Evolutionary conservation across 2,797 vertebrate species (phyloP).

Genomic region (Lithobates sylvaticus): DNA sequence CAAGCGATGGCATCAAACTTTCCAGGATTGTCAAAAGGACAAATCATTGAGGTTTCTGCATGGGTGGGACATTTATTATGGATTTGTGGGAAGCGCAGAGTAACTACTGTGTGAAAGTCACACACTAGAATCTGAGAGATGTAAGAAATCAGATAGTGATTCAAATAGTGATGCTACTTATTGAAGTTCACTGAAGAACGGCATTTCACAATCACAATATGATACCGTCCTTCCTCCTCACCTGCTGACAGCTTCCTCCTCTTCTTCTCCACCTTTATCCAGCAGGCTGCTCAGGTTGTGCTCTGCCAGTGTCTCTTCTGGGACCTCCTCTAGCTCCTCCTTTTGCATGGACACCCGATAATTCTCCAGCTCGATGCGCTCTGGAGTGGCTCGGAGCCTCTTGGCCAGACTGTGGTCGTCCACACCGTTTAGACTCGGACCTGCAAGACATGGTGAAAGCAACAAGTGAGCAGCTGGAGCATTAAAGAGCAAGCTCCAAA

Average conservation of each 20-base stretch:
- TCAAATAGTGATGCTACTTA: too few relatives aligned
- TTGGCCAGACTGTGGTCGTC: constrained; percentile 91
- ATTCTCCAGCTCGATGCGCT: constrained; percentile 97
- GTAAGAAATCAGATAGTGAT: too few relatives aligned
- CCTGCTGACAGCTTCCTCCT: too few relatives aligned
- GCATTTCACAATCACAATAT: background rate
- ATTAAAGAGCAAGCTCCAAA: background rate
- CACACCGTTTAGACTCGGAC: constrained; percentile 84
- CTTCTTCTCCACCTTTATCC: constrained; percentile 87
- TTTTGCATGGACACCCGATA: constrained; percentile 89
- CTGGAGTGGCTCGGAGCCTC: constrained; percentile 89
- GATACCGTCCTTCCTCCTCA: constrained; percentile 64
- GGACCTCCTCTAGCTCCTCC: constrained; percentile 91
- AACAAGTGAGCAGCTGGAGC: background rate
- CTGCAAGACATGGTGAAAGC: constrained; percentile 69
- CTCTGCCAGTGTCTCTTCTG: constrained; percentile 94
- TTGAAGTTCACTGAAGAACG: too few relatives aligned
- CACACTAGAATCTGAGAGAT: too few relatives aligned
- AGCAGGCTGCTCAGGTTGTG: constrained; percentile 96
- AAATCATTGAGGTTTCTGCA: too few relatives aligned
- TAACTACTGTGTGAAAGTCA: too few relatives aligned
- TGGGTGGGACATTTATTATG: too few relatives aligned
- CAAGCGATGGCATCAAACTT: too few relatives aligned
- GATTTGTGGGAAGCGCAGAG: too few relatives aligned
- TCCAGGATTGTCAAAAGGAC: too few relatives aligned